Evolutionary conservation across 2,888 invertebrate species (phyloP).

Genomic region (Scrobipalpa costella): DNA sequence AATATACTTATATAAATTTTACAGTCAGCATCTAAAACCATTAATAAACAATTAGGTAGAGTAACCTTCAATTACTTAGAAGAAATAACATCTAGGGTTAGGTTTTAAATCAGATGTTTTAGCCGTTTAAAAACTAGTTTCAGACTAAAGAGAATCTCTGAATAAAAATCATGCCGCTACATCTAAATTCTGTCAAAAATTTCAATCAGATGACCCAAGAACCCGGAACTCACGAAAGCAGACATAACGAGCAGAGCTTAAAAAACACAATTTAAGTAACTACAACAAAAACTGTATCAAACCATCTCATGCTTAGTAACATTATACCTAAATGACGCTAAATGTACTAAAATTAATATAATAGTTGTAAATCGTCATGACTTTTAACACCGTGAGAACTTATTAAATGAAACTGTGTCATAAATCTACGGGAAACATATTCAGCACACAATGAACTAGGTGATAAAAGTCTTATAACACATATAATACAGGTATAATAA

Average conservation of each 20-base stretch:
- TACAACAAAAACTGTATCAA: conserved; percentile 19
- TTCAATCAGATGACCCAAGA: not conserved
- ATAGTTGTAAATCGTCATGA: conserved; percentile 35
- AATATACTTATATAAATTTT: no score
- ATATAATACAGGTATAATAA: conserved; percentile 38
- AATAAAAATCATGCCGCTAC: no score
- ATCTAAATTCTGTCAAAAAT: no score
- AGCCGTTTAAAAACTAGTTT: no score
- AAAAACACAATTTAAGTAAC: not conserved
- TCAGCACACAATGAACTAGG: conserved; percentile 33
- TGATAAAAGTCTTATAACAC: not conserved
- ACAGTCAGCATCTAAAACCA: no score
- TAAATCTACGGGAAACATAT: conserved; percentile 29
- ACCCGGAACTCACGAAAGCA: conserved; percentile 2
- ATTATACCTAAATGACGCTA: not conserved
- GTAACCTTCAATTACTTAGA: no score
- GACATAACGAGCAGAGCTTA: not conserved
- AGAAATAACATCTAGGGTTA: no score
- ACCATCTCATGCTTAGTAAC: not conserved
- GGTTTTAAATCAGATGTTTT: no score
- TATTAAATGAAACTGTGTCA: conserved; percentile 29
- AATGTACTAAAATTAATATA: conserved; percentile 16
- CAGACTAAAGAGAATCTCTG: no score
- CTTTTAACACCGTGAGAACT: conserved; percentile 36
- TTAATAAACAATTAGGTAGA: no score